Percentiles rank a stretch among this genome's conserved stretches.
Evolutionary conservation across 2,113 vertebrate genomes (phyloP).

Genomic region (Athene cunicularia): DNA sequence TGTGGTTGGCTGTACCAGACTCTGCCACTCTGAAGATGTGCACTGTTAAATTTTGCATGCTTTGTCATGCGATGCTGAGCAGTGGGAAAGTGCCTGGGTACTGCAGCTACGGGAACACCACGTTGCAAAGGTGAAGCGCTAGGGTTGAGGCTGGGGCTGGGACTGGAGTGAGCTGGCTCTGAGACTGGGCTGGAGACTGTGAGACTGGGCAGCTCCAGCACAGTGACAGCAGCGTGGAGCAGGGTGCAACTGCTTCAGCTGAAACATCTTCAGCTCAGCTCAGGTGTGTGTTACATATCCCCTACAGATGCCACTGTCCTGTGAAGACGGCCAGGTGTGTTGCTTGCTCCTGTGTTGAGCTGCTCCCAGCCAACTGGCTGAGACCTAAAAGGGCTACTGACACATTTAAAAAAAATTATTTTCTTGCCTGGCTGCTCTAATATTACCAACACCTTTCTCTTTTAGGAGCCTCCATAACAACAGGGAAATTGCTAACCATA

Average conservation of each 20-base stretch:
- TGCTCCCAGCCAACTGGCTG: not conserved
- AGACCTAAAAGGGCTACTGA: not conserved
- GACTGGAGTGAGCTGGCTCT: not conserved
- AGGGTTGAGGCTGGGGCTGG: not conserved
- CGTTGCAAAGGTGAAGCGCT: not conserved
- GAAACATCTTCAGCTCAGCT: not conserved
- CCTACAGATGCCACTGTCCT: not conserved
- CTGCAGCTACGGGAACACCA: rapidly evolving
- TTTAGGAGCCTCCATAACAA: not conserved
- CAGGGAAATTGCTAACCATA: not conserved
- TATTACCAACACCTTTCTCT: not conserved
- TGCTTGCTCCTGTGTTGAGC: not conserved
- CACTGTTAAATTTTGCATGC: too few relatives aligned
- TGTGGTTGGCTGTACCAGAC: not conserved
- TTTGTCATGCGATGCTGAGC: not conserved
- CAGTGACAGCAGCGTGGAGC: not conserved
- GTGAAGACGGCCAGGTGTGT: not conserved
- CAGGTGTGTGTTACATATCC: too few relatives aligned
- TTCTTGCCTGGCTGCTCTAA: not conserved
- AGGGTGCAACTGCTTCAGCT: not conserved
- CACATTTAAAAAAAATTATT: not conserved
- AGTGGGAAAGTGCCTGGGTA: not conserved
- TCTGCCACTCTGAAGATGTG: not conserved
- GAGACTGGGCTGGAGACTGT: not conserved
- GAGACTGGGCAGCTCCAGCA: not conserved